Conservation (phyloP, 1,140 invertebrate genomes). For the Nylanderia fulva region DNA sequence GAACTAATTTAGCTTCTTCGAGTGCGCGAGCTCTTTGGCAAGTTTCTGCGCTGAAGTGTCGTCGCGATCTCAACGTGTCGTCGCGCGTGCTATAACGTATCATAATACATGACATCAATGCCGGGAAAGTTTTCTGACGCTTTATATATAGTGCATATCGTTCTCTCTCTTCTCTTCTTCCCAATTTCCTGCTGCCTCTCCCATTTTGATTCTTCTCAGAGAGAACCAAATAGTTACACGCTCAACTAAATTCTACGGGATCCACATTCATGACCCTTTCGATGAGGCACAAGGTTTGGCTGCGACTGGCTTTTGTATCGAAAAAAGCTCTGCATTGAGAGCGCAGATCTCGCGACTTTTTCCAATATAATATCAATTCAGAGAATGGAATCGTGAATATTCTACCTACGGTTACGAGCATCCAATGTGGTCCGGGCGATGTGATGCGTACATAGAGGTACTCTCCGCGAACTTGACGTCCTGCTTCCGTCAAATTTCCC, state of each 20-base stretch:
- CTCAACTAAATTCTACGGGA: constrained; percentile 37
- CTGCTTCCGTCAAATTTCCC: constrained; percentile 83
- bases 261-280: neutral
- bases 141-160: constrained; percentile 11
- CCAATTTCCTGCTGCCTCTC: neutral
- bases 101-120: constrained; percentile 45
- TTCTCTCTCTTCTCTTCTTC: neutral
- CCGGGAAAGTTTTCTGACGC: constrained; percentile 32
- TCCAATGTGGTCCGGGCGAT: constrained; percentile 81
- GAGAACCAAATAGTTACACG: constrained; percentile 10
- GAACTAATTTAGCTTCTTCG: constrained; percentile 56
- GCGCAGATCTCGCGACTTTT: constrained; percentile 7
- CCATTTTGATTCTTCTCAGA: neutral
- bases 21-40: neutral
- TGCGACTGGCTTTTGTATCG: constrained; percentile 28
- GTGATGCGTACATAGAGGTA: constrained; percentile 82
- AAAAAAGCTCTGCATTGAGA: constrained; percentile 30
- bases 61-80: constrained; percentile 11
- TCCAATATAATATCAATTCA: constrained; percentile 40
- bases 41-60: constrained; percentile 43
- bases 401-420: constrained; percentile 81
- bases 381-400: constrained; percentile 42
- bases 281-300: neutral
- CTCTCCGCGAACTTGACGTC: constrained; percentile 82
- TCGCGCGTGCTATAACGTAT: constrained; percentile 39